These are phyloP conservation scores for Pectinophora gossypiella DNA, from an alignment of 1,140 invertebrate species.

Conservation along the genomic window DNA sequence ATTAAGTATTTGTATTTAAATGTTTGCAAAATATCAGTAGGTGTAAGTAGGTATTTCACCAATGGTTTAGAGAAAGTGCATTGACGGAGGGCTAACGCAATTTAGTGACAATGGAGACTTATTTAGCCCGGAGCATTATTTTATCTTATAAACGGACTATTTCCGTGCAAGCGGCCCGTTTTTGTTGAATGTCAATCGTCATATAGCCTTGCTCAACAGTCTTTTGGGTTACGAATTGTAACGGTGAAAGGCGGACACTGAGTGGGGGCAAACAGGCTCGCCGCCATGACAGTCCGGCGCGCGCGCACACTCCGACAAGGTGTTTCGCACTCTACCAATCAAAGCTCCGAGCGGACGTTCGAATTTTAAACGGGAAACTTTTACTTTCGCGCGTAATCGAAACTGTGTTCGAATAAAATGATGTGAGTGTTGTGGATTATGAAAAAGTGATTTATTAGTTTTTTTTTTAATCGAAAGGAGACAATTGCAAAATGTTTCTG, in stretches of 20 bases:
- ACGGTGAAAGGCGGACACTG: conserved; percentile 60
- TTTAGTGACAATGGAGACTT: no score
- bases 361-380: conserved; percentile 38
- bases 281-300: conserved; percentile 30
- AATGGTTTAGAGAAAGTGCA: no score
- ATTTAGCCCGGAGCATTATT: no score
- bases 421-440: conserved; percentile 13
- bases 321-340: conserved; percentile 10
- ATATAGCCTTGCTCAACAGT: conserved; percentile 66
- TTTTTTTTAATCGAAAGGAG: conserved; percentile 26
- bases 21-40: no score
- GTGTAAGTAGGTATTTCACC: no score
- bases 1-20: no score
- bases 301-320: conserved; percentile 26
- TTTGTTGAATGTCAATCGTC: conserved; percentile 70
- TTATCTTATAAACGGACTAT: no score
- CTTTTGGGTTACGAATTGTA: conserved; percentile 64
- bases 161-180: no score
- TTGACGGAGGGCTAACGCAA: no score
- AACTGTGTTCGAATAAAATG: conserved; percentile 2
- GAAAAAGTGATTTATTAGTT: conserved; percentile 42
- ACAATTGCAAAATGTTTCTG: conserved; percentile 60
- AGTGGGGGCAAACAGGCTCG: conserved; percentile 45
- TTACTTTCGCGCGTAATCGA: conserved; percentile 52
- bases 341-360: neutral